These are phyloP conservation scores for Notospermus geniculatus DNA, from an alignment of 1,140 invertebrate genomes.

Conservation along the genomic window DNA sequence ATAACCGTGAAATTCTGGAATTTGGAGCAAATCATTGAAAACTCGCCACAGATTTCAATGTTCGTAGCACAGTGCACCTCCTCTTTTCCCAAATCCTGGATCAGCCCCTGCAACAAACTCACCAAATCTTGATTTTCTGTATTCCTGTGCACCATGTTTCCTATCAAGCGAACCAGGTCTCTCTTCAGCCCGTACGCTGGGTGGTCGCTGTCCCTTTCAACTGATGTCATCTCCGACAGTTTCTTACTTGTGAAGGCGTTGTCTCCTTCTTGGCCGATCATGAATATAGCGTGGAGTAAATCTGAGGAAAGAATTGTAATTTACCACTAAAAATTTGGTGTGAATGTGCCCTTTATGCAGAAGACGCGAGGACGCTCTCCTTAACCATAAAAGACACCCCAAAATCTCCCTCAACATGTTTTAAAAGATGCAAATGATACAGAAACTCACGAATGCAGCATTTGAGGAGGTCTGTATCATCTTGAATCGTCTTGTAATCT, in stretches of 20 bases:
- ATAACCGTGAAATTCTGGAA: no score
- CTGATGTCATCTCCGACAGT: conserved; percentile 59
- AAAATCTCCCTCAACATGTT: no score
- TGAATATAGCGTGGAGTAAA: conserved; percentile 70
- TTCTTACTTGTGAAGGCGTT: conserved; percentile 70
- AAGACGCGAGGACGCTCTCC: no score
- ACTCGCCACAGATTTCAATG: no score
- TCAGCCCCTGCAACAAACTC: no score
- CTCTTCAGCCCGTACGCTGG: conserved; percentile 72
- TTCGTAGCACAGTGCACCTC: no score
- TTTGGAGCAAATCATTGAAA: no score
- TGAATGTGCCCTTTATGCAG: no score
- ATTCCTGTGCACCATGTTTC: conserved; percentile 69
- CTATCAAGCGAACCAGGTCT: conserved; percentile 67
- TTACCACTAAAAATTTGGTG: no score
- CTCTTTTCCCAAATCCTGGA: no score
- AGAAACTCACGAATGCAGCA: conserved; percentile 13
- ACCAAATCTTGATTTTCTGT: conserved; percentile 69
- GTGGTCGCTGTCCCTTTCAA: conserved; percentile 44
- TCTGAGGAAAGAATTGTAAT: conserved; percentile 60
- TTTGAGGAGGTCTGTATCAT: not conserved
- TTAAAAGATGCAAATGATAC: no score
- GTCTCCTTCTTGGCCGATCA: conserved; percentile 65
- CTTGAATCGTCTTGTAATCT: not conserved
- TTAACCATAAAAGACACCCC: no score